Conservation (phyloP, 2,888 invertebrate genomes). For the Conistra vaccinii region DNA sequence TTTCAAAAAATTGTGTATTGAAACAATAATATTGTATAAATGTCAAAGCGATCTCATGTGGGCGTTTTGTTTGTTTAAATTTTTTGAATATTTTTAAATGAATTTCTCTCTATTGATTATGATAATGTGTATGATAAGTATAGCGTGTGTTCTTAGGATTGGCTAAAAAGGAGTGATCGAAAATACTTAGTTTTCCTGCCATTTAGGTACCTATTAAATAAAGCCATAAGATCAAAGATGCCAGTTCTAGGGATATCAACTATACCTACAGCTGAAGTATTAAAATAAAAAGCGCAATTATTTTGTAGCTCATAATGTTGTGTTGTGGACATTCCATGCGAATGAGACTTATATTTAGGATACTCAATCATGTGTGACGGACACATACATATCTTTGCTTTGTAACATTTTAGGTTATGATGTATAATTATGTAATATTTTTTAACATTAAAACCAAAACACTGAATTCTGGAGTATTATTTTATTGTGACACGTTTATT, state of each 20-base stretch:
- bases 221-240: constrained; percentile 22
- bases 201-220: constrained; percentile 20
- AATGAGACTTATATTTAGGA: constrained; percentile 43
- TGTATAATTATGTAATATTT: constrained; percentile 39
- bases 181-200: constrained; percentile 19
- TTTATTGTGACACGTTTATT: not conserved
- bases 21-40: constrained; percentile 18
- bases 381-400: constrained; percentile 56
- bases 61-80: constrained; percentile 25
- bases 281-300: constrained; percentile 14
- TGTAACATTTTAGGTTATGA: constrained; percentile 51
- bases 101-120: constrained; percentile 47
- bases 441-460: constrained; percentile 42
- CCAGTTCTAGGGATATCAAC: constrained; percentile 18
- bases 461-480: constrained; percentile 18
- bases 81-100: constrained; percentile 57
- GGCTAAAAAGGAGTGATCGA: not conserved
- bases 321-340: constrained; percentile 65
- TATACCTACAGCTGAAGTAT: constrained; percentile 24
- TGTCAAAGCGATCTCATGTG: constrained; percentile 56
- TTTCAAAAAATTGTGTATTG: not conserved
- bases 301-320: constrained; percentile 32
- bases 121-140: constrained; percentile 21
- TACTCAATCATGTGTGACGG: constrained; percentile 47
- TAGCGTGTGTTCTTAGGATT: constrained; percentile 8